A percentile compares a stretch with the other conserved stretches of the same genome.
phyloP scores from a whole-genome alignment of 2,113 vertebrate genomes.

The Cepphus grylle region DNA sequence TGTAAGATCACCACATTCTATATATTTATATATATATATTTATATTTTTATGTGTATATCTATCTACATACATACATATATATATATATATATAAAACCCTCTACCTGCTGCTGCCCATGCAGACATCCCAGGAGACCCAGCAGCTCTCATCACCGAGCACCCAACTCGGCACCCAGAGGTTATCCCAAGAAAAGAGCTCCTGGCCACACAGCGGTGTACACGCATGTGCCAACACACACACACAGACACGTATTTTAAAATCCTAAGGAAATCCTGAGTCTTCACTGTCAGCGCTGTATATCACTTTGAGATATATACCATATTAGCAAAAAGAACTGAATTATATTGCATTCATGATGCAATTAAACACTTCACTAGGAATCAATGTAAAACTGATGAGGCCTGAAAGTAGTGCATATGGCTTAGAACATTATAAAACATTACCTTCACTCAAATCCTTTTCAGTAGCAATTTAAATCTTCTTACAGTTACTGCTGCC shows the following conservation, averaged over 20 bases:
- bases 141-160: rapidly evolving
- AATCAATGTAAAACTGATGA: constrained; percentile 99
- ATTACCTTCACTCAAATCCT: constrained; percentile 98
- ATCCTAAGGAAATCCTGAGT: constrained; percentile 82
- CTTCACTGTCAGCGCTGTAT: constrained; percentile 88
- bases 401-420: constrained; percentile 99
- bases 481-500: constrained; percentile 94
- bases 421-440: constrained; percentile 99
- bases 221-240: background rate
- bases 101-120: background rate
- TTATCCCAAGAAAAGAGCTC: background rate
- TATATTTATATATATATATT: background rate
- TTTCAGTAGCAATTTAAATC: constrained; percentile 99
- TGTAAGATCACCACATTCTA: background rate
- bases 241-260: background rate
- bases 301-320: constrained; percentile 97
- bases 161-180: background rate
- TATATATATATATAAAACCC: background rate
- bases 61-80: background rate
- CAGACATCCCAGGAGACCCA: rapidly evolving
- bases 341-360: constrained; percentile 99
- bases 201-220: background rate
- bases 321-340: constrained; percentile 99
- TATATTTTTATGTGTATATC: background rate
- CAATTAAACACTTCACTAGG: constrained; percentile 99